phyloP scores from a whole-genome alignment of 2,888 invertebrate species.

The Molorchus minor region DNA sequence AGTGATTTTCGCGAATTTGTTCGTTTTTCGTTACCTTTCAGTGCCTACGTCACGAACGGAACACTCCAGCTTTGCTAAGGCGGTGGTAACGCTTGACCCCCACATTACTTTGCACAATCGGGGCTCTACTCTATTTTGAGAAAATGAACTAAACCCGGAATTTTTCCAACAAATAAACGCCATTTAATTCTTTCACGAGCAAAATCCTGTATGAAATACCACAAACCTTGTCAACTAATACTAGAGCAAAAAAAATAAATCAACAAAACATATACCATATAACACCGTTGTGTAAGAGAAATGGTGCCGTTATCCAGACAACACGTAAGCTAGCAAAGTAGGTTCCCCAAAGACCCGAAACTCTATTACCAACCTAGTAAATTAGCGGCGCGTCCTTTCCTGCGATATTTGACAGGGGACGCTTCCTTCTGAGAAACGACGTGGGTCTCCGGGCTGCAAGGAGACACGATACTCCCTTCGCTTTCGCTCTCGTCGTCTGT shows the following conservation, averaged over 20 bases:
- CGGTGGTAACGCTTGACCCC: no score
- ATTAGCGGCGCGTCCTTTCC: conserved; percentile 59
- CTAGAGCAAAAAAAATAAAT: conserved; percentile 8
- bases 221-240: conserved; percentile 25
- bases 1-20: no score
- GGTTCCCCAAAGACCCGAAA: conserved; percentile 25
- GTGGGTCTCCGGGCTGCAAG: conserved; percentile 61
- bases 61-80: no score
- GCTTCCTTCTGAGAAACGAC: conserved; percentile 24
- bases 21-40: no score
- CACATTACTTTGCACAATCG: no score
- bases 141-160: no score
- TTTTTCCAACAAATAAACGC: no score
- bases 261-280: conserved; percentile 1
- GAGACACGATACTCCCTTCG: conserved; percentile 63
- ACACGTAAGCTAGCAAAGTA: conserved; percentile 26
- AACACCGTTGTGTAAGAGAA: conserved; percentile 16
- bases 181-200: no score
- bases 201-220: no score
- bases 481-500: conserved; percentile 64
- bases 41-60: no score
- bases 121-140: no score
- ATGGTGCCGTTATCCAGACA: conserved; percentile 25
- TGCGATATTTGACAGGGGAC: conserved; percentile 54
- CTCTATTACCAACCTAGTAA: conserved; percentile 60